Percentiles rank a stretch among this genome's conserved stretches.
Conservation (phyloP, 2,113 vertebrate genomes). For the Genyomyrus donnyi region DNA sequence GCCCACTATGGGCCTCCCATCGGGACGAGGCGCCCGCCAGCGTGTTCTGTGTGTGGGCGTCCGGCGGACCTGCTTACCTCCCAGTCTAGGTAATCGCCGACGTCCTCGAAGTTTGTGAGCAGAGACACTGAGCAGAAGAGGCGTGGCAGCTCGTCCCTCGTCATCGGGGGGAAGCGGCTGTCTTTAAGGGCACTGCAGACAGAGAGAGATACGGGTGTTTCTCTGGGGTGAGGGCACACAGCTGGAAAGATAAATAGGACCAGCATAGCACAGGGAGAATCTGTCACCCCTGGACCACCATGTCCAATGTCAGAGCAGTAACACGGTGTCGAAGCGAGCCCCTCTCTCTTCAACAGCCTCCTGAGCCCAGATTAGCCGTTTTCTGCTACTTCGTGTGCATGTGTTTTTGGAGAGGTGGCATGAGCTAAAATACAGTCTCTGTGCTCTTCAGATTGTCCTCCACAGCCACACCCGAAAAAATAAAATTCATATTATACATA, state of each 20-base stretch:
- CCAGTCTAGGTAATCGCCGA: conserved; percentile 99
- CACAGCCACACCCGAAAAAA: background rate
- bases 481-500: background rate
- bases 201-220: conserved; percentile 23
- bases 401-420: background rate
- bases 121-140: conserved; percentile 99
- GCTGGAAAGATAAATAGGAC: background rate
- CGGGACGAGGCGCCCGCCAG: background rate
- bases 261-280: background rate
- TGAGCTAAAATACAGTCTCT: background rate
- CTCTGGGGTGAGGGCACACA: background rate
- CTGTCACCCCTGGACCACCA: background rate
- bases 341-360: background rate
- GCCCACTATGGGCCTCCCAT: background rate
- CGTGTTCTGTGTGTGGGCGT: too few species aligned
- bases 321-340: background rate
- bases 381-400: background rate
- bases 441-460: background rate
- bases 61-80: conserved; percentile 74
- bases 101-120: conserved; percentile 99
- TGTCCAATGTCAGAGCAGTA: background rate
- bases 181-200: conserved; percentile 99
- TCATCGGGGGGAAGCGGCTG: conserved; percentile 99
- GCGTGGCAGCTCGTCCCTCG: conserved; percentile 98
- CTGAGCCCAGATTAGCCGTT: background rate